Conservation (phyloP, 2,113 vertebrate species). For the Piprites chloris region DNA sequence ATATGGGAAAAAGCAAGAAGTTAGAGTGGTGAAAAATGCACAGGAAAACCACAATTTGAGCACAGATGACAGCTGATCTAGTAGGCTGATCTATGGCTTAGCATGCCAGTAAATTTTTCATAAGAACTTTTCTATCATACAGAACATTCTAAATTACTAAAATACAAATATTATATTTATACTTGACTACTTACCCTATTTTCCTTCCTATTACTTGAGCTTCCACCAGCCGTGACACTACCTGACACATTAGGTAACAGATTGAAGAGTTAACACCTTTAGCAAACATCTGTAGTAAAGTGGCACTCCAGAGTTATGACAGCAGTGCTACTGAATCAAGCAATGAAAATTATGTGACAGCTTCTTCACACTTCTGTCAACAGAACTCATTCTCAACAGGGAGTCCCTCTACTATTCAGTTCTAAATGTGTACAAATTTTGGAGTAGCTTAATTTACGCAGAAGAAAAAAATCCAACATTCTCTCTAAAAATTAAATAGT, state of each 20-base stretch:
- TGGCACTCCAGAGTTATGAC: background rate
- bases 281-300: background rate
- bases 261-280: background rate
- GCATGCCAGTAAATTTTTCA: background rate
- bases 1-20: background rate
- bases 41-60: background rate
- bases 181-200: slow-evolving; percentile 3
- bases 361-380: background rate
- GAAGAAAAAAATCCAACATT: background rate
- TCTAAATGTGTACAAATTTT: background rate
- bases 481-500: background rate
- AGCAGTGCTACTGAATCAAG: background rate
- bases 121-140: background rate
- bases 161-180: background rate
- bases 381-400: background rate
- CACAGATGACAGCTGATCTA: background rate
- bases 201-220: background rate
- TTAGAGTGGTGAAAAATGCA: background rate
- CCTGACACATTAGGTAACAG: background rate
- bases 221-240: background rate
- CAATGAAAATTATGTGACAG: background rate
- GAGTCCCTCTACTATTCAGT: background rate
- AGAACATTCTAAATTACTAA: background rate
- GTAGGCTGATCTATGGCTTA: background rate
- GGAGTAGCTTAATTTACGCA: background rate